A percentile compares a stretch with the other conserved stretches of the same genome.
phyloP scores from a whole-genome alignment of 2,797 vertebrate species.

The Alfaro cultratus region DNA sequence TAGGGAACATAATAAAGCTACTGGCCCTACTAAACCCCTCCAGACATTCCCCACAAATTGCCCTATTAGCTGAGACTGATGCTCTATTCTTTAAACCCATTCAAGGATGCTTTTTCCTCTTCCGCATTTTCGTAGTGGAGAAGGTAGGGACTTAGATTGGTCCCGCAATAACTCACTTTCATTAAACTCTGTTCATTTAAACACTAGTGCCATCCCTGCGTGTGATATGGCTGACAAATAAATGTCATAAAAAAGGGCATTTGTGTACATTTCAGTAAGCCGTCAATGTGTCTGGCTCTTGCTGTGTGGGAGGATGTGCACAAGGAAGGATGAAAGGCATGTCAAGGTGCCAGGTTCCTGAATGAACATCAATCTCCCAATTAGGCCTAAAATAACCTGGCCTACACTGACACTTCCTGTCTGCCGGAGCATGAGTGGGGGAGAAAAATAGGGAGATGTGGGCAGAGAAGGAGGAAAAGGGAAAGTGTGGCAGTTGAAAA shows the following conservation, averaged over 20 bases:
- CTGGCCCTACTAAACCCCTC: slow-evolving; percentile 44
- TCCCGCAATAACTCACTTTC: slow-evolving; percentile 22
- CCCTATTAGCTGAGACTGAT: slow-evolving; percentile 62
- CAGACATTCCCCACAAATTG: slow-evolving; percentile 74
- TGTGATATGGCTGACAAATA: slow-evolving; percentile 32
- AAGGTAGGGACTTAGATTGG: slow-evolving; percentile 22
- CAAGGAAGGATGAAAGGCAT: slow-evolving; percentile 72
- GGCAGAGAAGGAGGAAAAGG: slow-evolving; percentile 30
- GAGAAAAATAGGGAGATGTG: slow-evolving; percentile 25
- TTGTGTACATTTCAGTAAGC: slow-evolving; percentile 67
- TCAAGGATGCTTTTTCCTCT: slow-evolving; percentile 56
- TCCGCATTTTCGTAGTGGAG: slow-evolving; percentile 42
- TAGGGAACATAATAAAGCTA: slow-evolving; percentile 48
- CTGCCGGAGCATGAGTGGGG: slow-evolving; percentile 44
- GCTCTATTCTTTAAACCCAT: slow-evolving; percentile 57
- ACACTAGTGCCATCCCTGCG: slow-evolving; percentile 40
- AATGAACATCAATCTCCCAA: slow-evolving; percentile 81
- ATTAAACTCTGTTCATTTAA: slow-evolving; percentile 20
- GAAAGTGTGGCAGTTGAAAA: slow-evolving; percentile 53
- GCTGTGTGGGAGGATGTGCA: slow-evolving; percentile 73
- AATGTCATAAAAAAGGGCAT: slow-evolving; percentile 64
- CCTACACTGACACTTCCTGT: slow-evolving; percentile 75
- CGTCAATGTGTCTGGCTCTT: slow-evolving; percentile 75
- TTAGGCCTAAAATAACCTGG: slow-evolving; percentile 79
- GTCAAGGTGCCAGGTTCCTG: slow-evolving; percentile 81